Conservation (phyloP, 2,113 vertebrate species). For the Syngnathus typhle region DNA sequence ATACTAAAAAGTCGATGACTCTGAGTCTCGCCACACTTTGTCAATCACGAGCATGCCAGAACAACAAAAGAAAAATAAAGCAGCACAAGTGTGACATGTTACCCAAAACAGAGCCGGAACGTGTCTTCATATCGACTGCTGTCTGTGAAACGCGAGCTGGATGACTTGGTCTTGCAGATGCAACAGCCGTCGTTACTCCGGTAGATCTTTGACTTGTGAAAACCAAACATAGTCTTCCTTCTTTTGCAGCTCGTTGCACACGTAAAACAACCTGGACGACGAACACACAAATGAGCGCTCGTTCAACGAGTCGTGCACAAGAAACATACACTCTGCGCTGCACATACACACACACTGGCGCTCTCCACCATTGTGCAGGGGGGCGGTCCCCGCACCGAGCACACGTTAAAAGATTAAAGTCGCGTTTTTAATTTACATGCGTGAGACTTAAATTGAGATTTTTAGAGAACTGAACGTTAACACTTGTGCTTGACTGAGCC, state of each 20-base stretch:
- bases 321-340: slow-evolving; percentile 7
- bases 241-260: slow-evolving; percentile 8
- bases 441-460: not conserved
- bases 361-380: slow-evolving; percentile 30
- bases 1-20: too few relatives aligned
- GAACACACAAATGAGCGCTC: not conserved
- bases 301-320: not conserved
- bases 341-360: slow-evolving; percentile 20
- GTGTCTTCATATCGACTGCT: slow-evolving; percentile 77
- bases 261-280: slow-evolving; percentile 30
- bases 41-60: not conserved
- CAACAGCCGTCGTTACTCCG: slow-evolving; percentile 78
- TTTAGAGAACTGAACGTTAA: too few relatives aligned
- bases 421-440: too few relatives aligned
- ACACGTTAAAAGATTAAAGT: not conserved
- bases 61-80: not conserved
- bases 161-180: slow-evolving; percentile 81
- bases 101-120: slow-evolving; percentile 78
- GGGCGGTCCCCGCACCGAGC: slow-evolving; percentile 55
- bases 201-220: slow-evolving; percentile 80
- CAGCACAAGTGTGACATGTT: not conserved
- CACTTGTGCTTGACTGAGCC: too few relatives aligned
- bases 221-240: slow-evolving; percentile 71
- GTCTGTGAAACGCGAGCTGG: slow-evolving; percentile 79
- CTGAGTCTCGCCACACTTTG: not conserved